Conservation (phyloP, 2,797 vertebrate genomes). For the Gallinago nigripennis region DNA sequence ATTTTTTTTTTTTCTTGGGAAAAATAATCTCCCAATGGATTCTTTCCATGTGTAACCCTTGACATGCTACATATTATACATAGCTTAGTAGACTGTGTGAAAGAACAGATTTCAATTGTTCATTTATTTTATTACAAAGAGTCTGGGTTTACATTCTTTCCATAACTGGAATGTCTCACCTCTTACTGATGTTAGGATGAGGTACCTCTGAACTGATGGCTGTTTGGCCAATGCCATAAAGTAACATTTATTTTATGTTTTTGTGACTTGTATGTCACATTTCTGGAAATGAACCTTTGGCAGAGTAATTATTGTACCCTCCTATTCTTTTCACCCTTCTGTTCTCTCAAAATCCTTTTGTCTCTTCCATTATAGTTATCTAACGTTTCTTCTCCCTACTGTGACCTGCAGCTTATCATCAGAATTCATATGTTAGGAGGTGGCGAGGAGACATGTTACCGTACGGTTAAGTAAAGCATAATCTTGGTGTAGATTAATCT, state of each 20-base stretch:
- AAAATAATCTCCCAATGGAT: background rate
- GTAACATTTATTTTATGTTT: background rate
- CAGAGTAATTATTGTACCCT: background rate
- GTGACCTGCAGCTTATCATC: background rate
- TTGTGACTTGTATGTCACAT: background rate
- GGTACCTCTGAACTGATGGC: background rate
- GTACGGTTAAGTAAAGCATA: background rate
- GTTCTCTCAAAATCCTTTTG: background rate
- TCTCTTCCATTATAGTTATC: background rate
- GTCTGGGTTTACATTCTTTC: background rate
- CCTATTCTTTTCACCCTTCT: background rate
- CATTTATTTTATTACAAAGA: background rate
- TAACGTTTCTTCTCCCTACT: background rate
- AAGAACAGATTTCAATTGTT: background rate
- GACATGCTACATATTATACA: background rate
- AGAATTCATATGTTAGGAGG: background rate
- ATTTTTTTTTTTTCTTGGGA: background rate
- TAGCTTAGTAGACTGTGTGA: background rate
- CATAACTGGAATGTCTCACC: background rate
- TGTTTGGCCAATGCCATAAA: background rate
- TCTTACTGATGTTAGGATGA: background rate
- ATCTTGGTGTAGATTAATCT: conserved; percentile 2
- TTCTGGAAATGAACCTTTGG: background rate
- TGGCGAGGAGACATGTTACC: background rate
- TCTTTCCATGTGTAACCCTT: background rate